Base-by-base conservation (phyloP, 2,888 invertebrate species). In the Diaprepes abbreviatus region DNA sequence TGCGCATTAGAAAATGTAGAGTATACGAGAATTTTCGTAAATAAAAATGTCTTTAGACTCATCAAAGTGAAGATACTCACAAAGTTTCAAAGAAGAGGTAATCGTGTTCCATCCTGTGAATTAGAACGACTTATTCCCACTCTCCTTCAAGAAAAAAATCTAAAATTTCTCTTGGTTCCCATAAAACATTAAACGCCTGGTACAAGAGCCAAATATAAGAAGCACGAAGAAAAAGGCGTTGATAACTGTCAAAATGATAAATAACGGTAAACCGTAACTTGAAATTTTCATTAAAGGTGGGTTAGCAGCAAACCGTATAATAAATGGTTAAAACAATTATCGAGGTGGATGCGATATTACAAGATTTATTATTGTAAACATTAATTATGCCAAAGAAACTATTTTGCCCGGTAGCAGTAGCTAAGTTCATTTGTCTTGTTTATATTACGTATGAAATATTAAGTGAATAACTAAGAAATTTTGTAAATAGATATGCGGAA, bases 261-360 rank as follows among this genome's bases (percentile, higher is more conserved):
- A 54, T 54, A 35, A 19, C 54, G 1, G 14, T 48, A 16, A 50
- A 28, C 48, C 21, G 5, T 14, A 6, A 6, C 9, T 28, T 12
- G 48, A 50, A 50, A 28, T 5, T 50, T 50, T 28, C 48, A 28
- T 50, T 28, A 52, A 62, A 50, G 28, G 16, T 35, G 12, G 12
- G 17, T 58, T 28, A 40, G 43, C 28, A 58, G 12, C 12, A 58
- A 40, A 58, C 40, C 38, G 10, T 14, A 17, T 60, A 60, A 60
- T 60, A 60, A 60, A 60, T 60, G 35, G 24, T 35, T 48, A 17
- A 60, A 45, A 60, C 60, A 48, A 60, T 60, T 60, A 60, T 43
- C 24, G 48, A 60, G 60, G 60, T 60, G 60, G 60, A 31, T 31
- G 48, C 31, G 28, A 50, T 50, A 50, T 50, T 50, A 50, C 48